Base-by-base conservation (phyloP, 2,797 vertebrate genomes). In the Eulemur coronatus region DNA sequence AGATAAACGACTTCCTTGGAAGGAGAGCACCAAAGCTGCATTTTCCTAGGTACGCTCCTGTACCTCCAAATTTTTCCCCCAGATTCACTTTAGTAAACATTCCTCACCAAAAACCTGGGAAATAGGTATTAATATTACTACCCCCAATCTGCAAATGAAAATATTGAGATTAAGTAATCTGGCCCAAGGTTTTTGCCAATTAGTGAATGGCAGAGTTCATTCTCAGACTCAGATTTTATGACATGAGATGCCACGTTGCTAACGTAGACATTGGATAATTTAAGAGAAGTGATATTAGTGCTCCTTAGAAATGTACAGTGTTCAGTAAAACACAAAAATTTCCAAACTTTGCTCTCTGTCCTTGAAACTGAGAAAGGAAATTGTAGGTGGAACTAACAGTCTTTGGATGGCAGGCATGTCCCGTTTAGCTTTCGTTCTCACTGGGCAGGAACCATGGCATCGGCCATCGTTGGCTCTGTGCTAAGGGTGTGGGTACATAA, bases 361-460 rank as follows among this genome's bases (percentile, higher is more conserved):
- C 96, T 97, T 97, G 96, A 97, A 96, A 94, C 82, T 70, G 48
- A 94, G 89, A 91, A 95, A 93, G 96, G 81, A 97, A 94, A 96
- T 75, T 96, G 75, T 78, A 96, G 85, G 91, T 97, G 91, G 91
- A 97, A 96, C 91, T 82, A 96, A 97, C 87, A 70, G 91, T 87
- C 75, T 95, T 79, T 91, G 94, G 73, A 93, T 57, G 52, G 70
- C 52, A 55, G 65, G 79, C 35, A 85, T 89, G 92, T 91, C 33
- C 94, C 61, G 22, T 84, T 92, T 95, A 69, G 82, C 48, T 84
- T 65, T n/a, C 0, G 1, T 91, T 87, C 96, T 91, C 93, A 65
- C 94, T 91, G 91, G 73, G 86, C 94, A 50, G 88, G 35, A 95
- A 67, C 89, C 89, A 38, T 61, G 67, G 87, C 97, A 91, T 94